Base-by-base conservation (phyloP, 92 coral and sea anemone species). In the Bergia puertoricense region DNA sequence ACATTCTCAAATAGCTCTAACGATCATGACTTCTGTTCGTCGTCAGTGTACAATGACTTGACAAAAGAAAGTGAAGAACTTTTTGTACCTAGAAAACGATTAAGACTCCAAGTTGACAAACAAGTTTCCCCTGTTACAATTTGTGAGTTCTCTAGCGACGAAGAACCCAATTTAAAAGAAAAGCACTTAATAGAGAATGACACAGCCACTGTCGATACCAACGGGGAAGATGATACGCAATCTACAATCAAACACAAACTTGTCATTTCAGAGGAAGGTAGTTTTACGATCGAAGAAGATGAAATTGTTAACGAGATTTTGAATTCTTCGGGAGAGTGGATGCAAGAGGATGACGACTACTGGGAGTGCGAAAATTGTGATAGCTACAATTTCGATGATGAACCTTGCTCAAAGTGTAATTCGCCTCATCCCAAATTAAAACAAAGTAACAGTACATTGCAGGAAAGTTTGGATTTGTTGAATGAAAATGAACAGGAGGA, bases 271-370 rank as follows among this genome's bases (percentile, higher is more conserved):
- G 84, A 81, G 39, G 14, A 16, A 30, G 78, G n/a, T 66, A 81
- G 76, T 1, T 43, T 56, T 79, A 81, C 46, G 77, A 82, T 65
- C 66, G 78, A 86, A 50, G 76, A 67, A 20, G 80, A 89, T 44
- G 81, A 41, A 48, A 87, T 86, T 39, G 66, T 76, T 15, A 67
- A 79, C 10, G 90, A 87, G 5, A 20, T 50, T 14, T 68, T 91
- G 5, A 81, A 76, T 16, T 54, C 86, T 54, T 57, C 82, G 81
- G 80, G 67, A 8, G 82, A 93, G 43, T 90, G 90, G 71, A 81
- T 92, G 81, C 92, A 88, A 56, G 93, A 89, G 36, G 96, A 90
- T 30, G 95, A 86, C 15, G 91, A 86, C 38, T 81, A 85, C n/a
- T 89, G 94, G 94, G 74, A 81, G 71, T 91, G 93, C 38, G 90